Evolutionary conservation across 1,140 invertebrate genomes (phyloP).

Genomic region (Laodelphax striatellus): DNA sequence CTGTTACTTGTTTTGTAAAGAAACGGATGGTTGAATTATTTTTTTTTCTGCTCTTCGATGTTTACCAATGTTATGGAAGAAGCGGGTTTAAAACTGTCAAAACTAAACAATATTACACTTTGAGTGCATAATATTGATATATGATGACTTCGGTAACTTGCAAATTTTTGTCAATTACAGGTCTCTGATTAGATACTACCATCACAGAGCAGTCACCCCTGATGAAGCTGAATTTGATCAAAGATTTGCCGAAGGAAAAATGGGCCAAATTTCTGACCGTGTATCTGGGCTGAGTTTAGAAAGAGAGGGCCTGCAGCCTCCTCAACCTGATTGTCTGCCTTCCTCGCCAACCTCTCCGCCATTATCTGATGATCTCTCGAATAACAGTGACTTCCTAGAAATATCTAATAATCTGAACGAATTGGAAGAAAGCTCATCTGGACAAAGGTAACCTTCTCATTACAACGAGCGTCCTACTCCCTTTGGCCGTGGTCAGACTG

Average conservation of each 20-base stretch:
- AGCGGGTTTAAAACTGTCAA: too few relatives aligned
- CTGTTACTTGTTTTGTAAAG: too few relatives aligned
- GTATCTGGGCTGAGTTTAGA: constrained; percentile 17
- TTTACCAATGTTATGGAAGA: too few relatives aligned
- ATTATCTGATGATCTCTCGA: not conserved
- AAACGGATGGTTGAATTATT: too few relatives aligned
- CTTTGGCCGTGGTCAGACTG: too few relatives aligned
- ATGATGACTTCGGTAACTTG: too few relatives aligned
- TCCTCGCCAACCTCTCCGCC: not conserved
- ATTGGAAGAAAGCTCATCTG: not conserved
- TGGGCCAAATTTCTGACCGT: constrained; percentile 12
- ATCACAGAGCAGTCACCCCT: constrained; percentile 19
- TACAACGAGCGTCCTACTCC: too few relatives aligned
- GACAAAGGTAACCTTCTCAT: not conserved
- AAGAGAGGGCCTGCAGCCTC: not conserved
- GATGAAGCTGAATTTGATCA: constrained; percentile 3
- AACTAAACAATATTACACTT: too few relatives aligned
- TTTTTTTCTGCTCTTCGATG: too few relatives aligned
- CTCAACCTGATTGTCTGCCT: not conserved
- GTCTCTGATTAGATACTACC: constrained; percentile 23
- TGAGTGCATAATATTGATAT: too few relatives aligned
- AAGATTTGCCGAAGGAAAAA: constrained; percentile 1
- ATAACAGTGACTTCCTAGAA: not conserved
- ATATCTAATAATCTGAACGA: not conserved
- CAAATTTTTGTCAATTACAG: constrained; percentile 13